Percentiles rank a stretch among this genome's conserved stretches.
phyloP scores from a whole-genome alignment of 1,140 invertebrate species.

The Drosophila willistoni region DNA sequence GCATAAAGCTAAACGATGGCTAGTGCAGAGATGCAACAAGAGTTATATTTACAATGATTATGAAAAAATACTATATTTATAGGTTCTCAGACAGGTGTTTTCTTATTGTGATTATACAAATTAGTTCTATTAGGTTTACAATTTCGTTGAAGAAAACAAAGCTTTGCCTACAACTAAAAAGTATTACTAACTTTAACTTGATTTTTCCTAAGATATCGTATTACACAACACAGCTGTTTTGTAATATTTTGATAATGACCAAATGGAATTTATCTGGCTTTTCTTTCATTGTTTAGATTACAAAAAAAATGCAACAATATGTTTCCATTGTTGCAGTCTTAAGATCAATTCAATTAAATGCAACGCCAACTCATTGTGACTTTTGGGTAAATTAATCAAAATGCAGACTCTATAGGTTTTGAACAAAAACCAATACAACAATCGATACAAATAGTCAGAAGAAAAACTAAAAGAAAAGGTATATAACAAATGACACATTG shows the following conservation, averaged over 20 bases:
- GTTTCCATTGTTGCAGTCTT: slow-evolving; percentile 5
- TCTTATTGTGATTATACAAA: too few relatives aligned
- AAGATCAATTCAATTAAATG: slow-evolving; percentile 18
- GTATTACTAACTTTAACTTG: background rate
- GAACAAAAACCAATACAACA: slow-evolving; percentile 15
- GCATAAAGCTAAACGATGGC: background rate
- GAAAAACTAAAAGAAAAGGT: slow-evolving; percentile 20
- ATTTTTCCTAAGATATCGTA: background rate
- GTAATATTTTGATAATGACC: background rate
- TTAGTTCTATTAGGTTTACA: too few relatives aligned
- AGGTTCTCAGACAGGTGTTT: too few relatives aligned
- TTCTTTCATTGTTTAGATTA: background rate
- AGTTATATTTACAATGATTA: too few relatives aligned
- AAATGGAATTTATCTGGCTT: background rate
- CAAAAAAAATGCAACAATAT: slow-evolving; percentile 10
- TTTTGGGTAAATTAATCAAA: slow-evolving; percentile 14
- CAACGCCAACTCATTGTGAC: slow-evolving; percentile 17
- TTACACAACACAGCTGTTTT: slow-evolving; percentile 4
- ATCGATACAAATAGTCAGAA: slow-evolving; percentile 12
- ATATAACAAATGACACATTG: slow-evolving; percentile 46
- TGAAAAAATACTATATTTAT: too few relatives aligned
- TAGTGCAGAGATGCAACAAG: too few relatives aligned
- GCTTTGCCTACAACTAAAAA: background rate
- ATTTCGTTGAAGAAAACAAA: too few relatives aligned
- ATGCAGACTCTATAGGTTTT: slow-evolving; percentile 18